Conservation (phyloP, 2,888 invertebrate genomes). For the Drosophila affinis region DNA sequence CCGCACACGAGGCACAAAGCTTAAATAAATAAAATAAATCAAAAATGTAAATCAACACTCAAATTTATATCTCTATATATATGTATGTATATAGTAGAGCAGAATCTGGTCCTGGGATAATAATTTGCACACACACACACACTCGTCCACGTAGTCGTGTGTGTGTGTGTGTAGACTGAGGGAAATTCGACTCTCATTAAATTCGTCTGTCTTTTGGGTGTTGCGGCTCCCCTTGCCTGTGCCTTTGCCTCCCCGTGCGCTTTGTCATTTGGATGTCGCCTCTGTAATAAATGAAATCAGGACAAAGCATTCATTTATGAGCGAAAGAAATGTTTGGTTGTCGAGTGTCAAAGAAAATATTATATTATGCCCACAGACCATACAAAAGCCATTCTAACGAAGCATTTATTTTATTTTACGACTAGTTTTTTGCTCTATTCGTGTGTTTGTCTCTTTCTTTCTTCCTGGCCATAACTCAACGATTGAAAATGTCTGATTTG, state of each 20-base stretch:
- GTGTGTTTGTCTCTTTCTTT: not conserved
- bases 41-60: conserved; percentile 78
- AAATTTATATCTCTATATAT: conserved; percentile 34
- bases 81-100: conserved; percentile 1
- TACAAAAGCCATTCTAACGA: conserved; percentile 74
- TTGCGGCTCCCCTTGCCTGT: conserved; percentile 60
- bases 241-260: conserved; percentile 25
- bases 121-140: conserved; percentile 55
- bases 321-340: conserved; percentile 54
- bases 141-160: not conserved
- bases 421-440: conserved; percentile 11
- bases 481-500: not conserved
- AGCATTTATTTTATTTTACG: conserved; percentile 68
- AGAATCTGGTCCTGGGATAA: conserved; percentile 34
- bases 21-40: conserved; percentile 79
- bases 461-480: not conserved
- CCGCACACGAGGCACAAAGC: conserved; percentile 52
- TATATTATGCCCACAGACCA: conserved; percentile 62
- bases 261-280: conserved; percentile 64
- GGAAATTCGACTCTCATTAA: conserved; percentile 60
- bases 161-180: not conserved
- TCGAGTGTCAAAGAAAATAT: conserved; percentile 58
- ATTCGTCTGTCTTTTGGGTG: conserved; percentile 49
- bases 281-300: conserved; percentile 68
- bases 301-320: conserved; percentile 66